Evolutionary conservation across 2,888 invertebrate species (phyloP).

Genomic region (Plebejus anna): DNA sequence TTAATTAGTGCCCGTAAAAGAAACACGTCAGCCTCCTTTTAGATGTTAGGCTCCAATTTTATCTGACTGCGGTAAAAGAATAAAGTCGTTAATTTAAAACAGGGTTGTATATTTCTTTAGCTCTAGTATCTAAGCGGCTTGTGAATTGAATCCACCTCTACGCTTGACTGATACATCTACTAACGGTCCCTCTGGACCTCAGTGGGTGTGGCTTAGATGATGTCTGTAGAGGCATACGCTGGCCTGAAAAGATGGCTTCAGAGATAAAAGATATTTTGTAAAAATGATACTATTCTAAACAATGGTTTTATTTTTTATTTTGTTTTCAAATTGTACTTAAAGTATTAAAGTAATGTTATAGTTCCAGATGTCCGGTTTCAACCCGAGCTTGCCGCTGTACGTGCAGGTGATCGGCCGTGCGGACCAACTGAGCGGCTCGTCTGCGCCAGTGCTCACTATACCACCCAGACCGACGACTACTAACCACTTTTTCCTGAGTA

Average conservation of each 20-base stretch:
- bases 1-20: background rate
- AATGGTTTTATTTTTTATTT: background rate
- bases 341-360: background rate
- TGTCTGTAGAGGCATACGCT: no score
- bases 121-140: no score
- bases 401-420: slow-evolving; percentile 56
- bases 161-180: no score
- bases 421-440: slow-evolving; percentile 38
- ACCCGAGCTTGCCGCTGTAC: slow-evolving; percentile 51
- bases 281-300: no score
- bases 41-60: background rate
- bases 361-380: slow-evolving; percentile 51
- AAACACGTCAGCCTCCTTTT: background rate
- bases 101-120: no score
- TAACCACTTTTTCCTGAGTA: slow-evolving; percentile 50
- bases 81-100: no score
- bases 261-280: no score
- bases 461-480: slow-evolving; percentile 45
- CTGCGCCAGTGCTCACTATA: slow-evolving; percentile 54
- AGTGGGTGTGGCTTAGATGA: no score
- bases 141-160: no score
- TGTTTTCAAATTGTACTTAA: no score
- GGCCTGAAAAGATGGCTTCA: no score
- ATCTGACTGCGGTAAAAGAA: background rate
- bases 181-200: no score